Conservation (phyloP, 2,113 vertebrate genomes). For the Nyctibius bracteatus region DNA sequence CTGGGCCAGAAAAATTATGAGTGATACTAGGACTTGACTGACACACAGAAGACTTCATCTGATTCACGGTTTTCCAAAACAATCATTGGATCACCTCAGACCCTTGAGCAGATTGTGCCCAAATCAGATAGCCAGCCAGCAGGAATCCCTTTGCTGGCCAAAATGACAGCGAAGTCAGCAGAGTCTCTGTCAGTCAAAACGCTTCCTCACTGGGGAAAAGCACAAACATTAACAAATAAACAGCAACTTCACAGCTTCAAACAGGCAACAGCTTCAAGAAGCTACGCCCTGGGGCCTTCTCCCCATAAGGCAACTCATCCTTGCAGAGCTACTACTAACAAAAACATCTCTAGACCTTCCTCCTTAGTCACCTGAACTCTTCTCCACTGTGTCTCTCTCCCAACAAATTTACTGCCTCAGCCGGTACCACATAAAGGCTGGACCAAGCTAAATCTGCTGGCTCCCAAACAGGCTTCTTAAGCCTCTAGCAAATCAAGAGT, state of each 20-base stretch:
- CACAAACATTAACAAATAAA: not conserved
- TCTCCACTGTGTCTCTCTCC: not conserved
- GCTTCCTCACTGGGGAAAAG: not conserved
- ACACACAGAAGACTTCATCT: not conserved
- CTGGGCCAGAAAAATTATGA: constrained; percentile 16
- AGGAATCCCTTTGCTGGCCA: not conserved
- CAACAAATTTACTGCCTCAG: not conserved
- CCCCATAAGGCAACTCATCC: not conserved
- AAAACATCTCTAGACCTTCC: not conserved
- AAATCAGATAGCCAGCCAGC: not conserved
- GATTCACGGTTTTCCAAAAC: not conserved
- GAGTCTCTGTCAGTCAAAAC: not conserved
- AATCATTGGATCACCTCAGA: not conserved
- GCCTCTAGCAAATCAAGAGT: not conserved
- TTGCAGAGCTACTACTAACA: not conserved
- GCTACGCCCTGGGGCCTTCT: not conserved
- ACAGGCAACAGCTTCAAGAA: not conserved
- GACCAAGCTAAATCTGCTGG: not conserved
- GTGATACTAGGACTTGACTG: not conserved
- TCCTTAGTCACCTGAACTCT: not conserved
- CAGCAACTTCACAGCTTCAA: not conserved
- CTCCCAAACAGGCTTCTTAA: not conserved
- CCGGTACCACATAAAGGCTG: not conserved
- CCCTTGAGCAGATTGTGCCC: not conserved
- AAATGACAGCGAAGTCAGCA: not conserved